Conservation (phyloP, 2,797 vertebrate genomes). For the Scomberomorus guttatus region DNA sequence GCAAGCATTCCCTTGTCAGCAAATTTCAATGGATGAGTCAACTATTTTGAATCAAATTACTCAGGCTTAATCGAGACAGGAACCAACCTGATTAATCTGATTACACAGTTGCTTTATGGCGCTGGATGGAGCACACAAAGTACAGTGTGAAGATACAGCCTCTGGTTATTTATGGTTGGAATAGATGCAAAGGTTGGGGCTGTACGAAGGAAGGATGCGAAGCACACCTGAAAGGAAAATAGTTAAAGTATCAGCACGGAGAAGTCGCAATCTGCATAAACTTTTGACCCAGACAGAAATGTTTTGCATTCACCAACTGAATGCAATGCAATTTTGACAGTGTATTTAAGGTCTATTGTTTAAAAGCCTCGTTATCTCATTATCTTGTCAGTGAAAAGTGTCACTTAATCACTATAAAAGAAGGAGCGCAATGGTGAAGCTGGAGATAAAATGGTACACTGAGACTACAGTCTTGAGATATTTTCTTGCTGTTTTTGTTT, state of each 20-base stretch:
- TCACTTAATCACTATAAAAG: neutral
- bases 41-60: conserved; percentile 40
- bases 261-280: too few species aligned
- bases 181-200: neutral
- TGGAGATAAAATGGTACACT: too few species aligned
- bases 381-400: neutral
- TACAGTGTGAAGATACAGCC: conserved; percentile 36
- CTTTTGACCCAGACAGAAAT: too few species aligned
- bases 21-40: conserved; percentile 55
- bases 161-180: conserved; percentile 24
- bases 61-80: conserved; percentile 56
- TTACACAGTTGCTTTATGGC: conserved; percentile 41
- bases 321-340: too few species aligned
- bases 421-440: neutral
- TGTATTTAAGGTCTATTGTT: too few species aligned
- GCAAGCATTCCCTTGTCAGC: conserved; percentile 50
- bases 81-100: conserved; percentile 64
- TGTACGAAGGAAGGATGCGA: neutral
- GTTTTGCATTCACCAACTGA: too few species aligned
- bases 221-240: neutral
- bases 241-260: neutral
- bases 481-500: neutral
- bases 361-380: too few species aligned
- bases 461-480: neutral
- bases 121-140: conserved; percentile 21